Percentiles rank a stretch among this genome's conserved stretches.
Conservation (phyloP, 2,113 vertebrate genomes). For the Clarias macrocephalus region DNA sequence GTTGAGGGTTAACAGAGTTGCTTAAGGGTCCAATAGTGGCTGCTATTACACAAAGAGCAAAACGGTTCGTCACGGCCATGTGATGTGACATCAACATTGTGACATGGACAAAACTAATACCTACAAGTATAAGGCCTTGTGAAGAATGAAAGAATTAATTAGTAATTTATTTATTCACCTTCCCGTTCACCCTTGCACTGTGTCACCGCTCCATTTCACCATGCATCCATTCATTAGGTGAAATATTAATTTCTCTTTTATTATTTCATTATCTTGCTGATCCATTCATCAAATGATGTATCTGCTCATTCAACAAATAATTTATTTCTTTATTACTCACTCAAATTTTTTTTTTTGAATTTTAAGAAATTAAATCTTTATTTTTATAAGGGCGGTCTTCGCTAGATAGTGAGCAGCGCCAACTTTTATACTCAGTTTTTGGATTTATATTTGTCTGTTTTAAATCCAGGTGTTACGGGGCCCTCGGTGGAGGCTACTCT, state of each 20-base stretch:
- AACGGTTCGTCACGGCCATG: too few relatives aligned
- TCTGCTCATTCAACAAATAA: neutral
- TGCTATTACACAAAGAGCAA: too few relatives aligned
- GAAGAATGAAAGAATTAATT: neutral
- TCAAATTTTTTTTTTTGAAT: neutral
- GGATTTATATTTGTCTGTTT: neutral
- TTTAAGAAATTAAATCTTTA: neutral
- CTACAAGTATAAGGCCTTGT: neutral
- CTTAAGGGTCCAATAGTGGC: too few relatives aligned
- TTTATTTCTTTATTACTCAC: neutral
- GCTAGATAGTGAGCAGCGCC: neutral
- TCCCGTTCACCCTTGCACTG: neutral
- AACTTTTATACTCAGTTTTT: neutral
- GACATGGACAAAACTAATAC: neutral
- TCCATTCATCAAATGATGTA: neutral
- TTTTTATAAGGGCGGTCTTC: neutral
- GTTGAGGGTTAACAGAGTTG: too few relatives aligned
- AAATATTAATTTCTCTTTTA: neutral
- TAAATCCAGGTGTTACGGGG: constrained; percentile 76
- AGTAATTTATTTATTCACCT: neutral
- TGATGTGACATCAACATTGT: neutral
- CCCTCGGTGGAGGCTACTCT: constrained; percentile 87
- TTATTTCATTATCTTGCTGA: neutral
- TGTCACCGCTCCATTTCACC: neutral
- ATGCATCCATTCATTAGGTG: neutral